Evolutionary conservation across 2,888 invertebrate species (phyloP).

Genomic region (Spodoptera picta): DNA sequence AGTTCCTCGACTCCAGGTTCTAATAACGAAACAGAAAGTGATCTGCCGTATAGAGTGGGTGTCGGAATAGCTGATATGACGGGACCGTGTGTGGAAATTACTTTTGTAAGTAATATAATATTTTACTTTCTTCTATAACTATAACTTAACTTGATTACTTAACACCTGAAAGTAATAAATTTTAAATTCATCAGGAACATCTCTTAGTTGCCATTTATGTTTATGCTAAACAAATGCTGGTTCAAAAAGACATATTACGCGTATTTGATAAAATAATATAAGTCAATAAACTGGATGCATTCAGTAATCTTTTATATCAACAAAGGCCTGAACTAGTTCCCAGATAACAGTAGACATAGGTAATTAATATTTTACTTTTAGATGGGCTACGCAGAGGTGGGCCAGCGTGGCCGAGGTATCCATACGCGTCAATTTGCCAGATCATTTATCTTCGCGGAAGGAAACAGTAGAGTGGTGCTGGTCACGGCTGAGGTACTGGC

Average conservation of each 20-base stretch:
- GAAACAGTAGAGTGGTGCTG: constrained; percentile 91
- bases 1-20: not conserved
- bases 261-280: too few relatives aligned
- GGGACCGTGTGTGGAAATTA: constrained; percentile 96
- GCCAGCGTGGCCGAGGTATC: constrained; percentile 94
- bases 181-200: too few relatives aligned
- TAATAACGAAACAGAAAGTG: not conserved
- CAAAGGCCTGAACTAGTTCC: too few relatives aligned
- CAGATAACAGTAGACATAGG: too few relatives aligned
- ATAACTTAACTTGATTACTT: too few relatives aligned
- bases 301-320: too few relatives aligned
- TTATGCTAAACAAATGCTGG: too few relatives aligned
- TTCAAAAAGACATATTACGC: too few relatives aligned
- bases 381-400: constrained; percentile 91
- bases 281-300: too few relatives aligned
- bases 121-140: too few relatives aligned
- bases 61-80: constrained; percentile 97
- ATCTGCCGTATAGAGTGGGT: constrained; percentile 88
- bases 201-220: too few relatives aligned
- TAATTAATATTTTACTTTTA: constrained; percentile 66
- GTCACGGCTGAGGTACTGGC: constrained; percentile 95
- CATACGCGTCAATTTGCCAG: constrained; percentile 96
- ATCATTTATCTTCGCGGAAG: constrained; percentile 94
- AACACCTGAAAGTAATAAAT: too few relatives aligned
- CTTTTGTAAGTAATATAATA: constrained; percentile 92